phyloP scores from a whole-genome alignment of 2,888 invertebrate species.

The Yponomeuta plumbellus region DNA sequence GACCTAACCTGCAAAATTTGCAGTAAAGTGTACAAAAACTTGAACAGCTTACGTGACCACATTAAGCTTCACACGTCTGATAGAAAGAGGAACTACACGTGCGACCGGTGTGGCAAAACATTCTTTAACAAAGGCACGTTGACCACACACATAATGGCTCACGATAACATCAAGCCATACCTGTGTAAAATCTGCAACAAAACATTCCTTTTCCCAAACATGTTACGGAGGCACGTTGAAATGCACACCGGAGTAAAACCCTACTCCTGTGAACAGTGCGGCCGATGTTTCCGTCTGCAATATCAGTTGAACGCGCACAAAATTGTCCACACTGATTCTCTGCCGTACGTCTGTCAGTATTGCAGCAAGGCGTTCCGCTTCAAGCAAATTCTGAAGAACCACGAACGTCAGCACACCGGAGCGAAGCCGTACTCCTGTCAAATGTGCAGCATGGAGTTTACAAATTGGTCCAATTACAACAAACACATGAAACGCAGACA shows the following conservation, averaged over 20 bases:
- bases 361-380: conserved; percentile 86
- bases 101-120: conserved; percentile 65
- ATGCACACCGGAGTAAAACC: conserved; percentile 66
- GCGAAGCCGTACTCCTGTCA: conserved; percentile 84
- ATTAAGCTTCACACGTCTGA: conserved; percentile 76
- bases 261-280: conserved; percentile 63
- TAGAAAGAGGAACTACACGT: conserved; percentile 58
- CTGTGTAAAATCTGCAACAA: conserved; percentile 62
- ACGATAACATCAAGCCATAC: conserved; percentile 59
- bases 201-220: conserved; percentile 61
- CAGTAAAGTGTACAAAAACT: conserved; percentile 57
- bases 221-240: conserved; percentile 60
- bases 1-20: conserved; percentile 60
- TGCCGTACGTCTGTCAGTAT: conserved; percentile 85
- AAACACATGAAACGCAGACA: conserved; percentile 88
- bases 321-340: conserved; percentile 85
- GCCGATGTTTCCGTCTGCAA: conserved; percentile 75
- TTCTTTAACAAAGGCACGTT: conserved; percentile 65
- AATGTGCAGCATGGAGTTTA: conserved; percentile 83
- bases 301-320: conserved; percentile 85
- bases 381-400: conserved; percentile 84
- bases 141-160: conserved; percentile 62
- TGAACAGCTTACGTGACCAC: conserved; percentile 63
- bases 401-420: conserved; percentile 82
- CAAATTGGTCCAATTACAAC: conserved; percentile 89